phyloP scores from a whole-genome alignment of 2,797 vertebrate genomes.

The Fringilla coelebs region DNA sequence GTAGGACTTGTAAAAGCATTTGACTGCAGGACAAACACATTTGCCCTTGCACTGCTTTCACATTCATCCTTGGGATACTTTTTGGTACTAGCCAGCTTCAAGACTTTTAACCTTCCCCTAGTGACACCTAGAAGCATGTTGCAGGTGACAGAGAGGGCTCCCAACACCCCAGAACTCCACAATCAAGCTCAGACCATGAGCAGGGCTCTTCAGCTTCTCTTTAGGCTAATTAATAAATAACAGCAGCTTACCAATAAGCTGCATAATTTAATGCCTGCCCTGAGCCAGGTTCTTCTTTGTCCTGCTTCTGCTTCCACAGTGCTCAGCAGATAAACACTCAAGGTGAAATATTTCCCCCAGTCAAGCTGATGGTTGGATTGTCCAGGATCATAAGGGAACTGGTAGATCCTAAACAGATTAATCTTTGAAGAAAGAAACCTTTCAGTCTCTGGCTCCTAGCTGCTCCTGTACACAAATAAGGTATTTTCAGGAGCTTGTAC shows the following conservation, averaged over 20 bases:
- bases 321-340: neutral
- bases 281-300: neutral
- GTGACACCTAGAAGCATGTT: neutral
- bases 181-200: neutral
- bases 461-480: constrained; percentile 30
- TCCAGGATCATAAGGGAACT: neutral
- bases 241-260: neutral
- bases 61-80: neutral
- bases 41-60: neutral
- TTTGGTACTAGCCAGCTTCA: neutral
- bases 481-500: constrained; percentile 40
- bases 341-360: neutral
- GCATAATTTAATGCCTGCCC: neutral
- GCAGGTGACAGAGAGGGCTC: neutral
- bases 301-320: neutral
- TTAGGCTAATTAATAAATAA: neutral
- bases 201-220: neutral
- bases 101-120: neutral
- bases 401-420: constrained; percentile 7
- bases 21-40: neutral
- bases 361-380: neutral
- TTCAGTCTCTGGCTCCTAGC: neutral
- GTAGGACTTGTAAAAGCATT: neutral
- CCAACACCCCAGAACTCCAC: neutral
- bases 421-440: constrained; percentile 19